Percentiles rank a stretch among this genome's conserved stretches.
These are phyloP conservation scores for Psilopogon haemacephalus DNA, from an alignment of 2,113 vertebrate species.

Conservation along the genomic window DNA sequence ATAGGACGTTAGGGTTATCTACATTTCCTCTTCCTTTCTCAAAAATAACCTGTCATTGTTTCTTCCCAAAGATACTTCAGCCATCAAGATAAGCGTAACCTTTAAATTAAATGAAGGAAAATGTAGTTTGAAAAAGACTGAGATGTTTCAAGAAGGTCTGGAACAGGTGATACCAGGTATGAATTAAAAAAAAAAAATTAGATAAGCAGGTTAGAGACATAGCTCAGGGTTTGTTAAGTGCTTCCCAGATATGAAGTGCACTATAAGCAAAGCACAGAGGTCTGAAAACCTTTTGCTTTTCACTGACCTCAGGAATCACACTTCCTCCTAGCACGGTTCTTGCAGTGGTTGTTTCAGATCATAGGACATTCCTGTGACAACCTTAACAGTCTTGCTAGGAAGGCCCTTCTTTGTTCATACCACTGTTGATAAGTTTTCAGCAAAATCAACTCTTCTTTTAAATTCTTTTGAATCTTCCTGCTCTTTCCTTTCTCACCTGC, in stretches of 20 bases:
- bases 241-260: neutral
- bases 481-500: neutral
- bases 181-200: conserved; percentile 10
- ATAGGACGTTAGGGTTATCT: neutral
- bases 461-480: neutral
- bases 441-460: neutral
- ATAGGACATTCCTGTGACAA: neutral
- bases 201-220: neutral
- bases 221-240: neutral
- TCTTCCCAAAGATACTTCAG: conserved; percentile 77
- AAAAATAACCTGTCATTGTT: conserved; percentile 64
- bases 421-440: neutral
- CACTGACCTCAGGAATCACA: neutral
- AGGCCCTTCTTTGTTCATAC: neutral
- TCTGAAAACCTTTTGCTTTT: neutral
- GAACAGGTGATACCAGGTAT: conserved; percentile 88
- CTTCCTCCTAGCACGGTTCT: neutral
- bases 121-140: conserved; percentile 92
- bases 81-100: conserved; percentile 88
- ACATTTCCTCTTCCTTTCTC: neutral
- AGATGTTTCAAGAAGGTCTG: conserved; percentile 83
- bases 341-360: neutral
- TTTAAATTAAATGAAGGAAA: conserved; percentile 89
- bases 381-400: neutral
- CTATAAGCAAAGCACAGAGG: neutral